Evolutionary conservation across 2,113 vertebrate genomes (phyloP).

Genomic region (Eonycteris spelaea): DNA sequence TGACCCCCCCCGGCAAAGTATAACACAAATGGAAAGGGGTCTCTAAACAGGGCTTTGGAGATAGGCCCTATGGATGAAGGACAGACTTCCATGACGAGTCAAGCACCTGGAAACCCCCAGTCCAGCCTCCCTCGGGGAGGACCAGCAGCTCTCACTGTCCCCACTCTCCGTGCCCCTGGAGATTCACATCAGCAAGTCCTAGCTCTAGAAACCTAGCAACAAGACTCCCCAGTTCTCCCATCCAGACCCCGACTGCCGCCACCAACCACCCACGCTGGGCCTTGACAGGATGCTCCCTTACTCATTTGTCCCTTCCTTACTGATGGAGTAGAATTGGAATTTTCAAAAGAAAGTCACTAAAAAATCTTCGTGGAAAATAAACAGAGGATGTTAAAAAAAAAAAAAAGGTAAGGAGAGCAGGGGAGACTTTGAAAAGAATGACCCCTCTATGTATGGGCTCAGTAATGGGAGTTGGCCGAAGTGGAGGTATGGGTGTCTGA

Average conservation of each 20-base stretch:
- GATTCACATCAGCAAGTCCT: neutral
- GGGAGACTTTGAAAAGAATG: neutral
- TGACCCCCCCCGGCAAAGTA: too few relatives aligned
- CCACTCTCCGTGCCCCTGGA: neutral
- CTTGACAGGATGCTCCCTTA: neutral
- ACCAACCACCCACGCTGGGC: neutral
- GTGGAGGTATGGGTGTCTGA: neutral
- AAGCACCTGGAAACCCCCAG: neutral
- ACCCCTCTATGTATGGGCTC: neutral
- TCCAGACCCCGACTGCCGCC: too few relatives aligned
- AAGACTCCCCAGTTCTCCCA: neutral
- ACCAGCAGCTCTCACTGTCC: neutral
- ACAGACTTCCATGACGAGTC: neutral
- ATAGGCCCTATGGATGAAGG: neutral
- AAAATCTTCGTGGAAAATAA: neutral
- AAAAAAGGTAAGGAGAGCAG: too few relatives aligned
- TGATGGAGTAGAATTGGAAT: neutral
- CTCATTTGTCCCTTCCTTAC: neutral
- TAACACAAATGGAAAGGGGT: neutral
- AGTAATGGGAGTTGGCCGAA: neutral
- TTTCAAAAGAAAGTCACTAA: conserved; percentile 11
- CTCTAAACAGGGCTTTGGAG: neutral
- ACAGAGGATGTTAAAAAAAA: neutral
- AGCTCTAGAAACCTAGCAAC: neutral
- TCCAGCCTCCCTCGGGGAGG: neutral